phyloP scores from a whole-genome alignment of 2,888 invertebrate species.

The Brachyopa scutellaris region DNA sequence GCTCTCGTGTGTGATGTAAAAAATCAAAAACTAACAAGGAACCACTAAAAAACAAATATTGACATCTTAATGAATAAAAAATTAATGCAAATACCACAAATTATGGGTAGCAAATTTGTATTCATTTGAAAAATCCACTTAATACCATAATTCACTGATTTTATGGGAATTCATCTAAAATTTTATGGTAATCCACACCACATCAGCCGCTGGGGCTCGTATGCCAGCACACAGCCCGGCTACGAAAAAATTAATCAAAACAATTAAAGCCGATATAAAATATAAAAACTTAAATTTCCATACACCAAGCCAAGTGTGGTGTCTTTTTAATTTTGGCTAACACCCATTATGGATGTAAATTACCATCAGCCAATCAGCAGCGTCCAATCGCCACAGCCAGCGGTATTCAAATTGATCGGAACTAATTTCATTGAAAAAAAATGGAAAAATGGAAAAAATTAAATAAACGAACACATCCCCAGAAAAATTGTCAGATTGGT shows the following conservation, averaged over 20 bases:
- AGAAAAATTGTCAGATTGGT: neutral
- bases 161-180: constrained; percentile 42
- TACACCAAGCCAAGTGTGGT: neutral
- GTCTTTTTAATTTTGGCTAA: constrained; percentile 32
- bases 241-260: constrained; percentile 39
- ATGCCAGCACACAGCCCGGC: constrained; percentile 1
- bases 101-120: constrained; percentile 44
- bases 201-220: too few species aligned
- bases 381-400: constrained; percentile 14
- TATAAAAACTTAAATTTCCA: constrained; percentile 17
- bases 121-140: constrained; percentile 43
- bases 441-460: neutral
- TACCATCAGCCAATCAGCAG: constrained; percentile 22
- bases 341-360: constrained; percentile 49
- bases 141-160: constrained; percentile 59
- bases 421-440: constrained; percentile 36
- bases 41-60: too few species aligned
- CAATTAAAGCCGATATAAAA: constrained; percentile 23
- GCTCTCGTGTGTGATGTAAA: too few species aligned
- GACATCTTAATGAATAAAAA: too few species aligned
- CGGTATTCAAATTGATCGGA: constrained; percentile 17
- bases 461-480: neutral
- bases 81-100: constrained; percentile 43
- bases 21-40: too few species aligned
- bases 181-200: constrained; percentile 35